Percentiles rank a stretch among this genome's conserved stretches.
These are phyloP conservation scores for Oncopodura yosiiana DNA, from an alignment of 1,140 invertebrate species.

Conservation along the genomic window DNA sequence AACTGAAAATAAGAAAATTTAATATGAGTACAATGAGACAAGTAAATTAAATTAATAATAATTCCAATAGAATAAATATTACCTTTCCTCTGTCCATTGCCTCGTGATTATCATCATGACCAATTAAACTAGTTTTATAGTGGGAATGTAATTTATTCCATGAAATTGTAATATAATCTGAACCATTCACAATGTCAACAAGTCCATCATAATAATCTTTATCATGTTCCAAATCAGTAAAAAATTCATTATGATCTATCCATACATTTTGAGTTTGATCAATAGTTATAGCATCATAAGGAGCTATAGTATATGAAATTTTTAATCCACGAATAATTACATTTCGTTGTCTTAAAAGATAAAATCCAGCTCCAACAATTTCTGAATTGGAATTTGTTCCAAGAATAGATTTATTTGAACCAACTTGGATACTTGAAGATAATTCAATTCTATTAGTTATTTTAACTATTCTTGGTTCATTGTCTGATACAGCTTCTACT, in stretches of 20 bases:
- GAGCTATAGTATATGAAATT: constrained; percentile 5
- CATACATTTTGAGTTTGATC: constrained; percentile 15
- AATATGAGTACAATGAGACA: not conserved
- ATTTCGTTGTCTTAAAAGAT: constrained; percentile 7
- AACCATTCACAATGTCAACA: constrained; percentile 6
- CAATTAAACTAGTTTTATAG: constrained; percentile 14
- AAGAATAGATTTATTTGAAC: constrained; percentile 12
- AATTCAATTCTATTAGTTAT: constrained; percentile 1
- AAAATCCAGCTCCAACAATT: constrained; percentile 5
- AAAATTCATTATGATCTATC: constrained; percentile 18
- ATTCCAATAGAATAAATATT: not conserved
- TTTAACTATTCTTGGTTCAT: constrained; percentile 2
- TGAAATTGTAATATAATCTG: constrained; percentile 13
- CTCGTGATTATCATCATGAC: constrained; percentile 7
- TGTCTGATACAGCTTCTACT: not conserved
- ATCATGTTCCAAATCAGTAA: not conserved
- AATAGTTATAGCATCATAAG: constrained; percentile 10
- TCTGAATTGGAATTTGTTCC: not conserved
- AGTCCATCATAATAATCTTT: constrained; percentile 20
- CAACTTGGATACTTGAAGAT: not conserved
- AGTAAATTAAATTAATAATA: not conserved
- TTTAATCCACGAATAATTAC: constrained; percentile 10
- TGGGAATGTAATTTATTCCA: constrained; percentile 17
- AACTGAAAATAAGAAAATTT: not conserved
- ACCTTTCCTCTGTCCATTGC: constrained; percentile 7